Conservation (phyloP, 2,797 vertebrate genomes). For the Cryptoprocta ferox region DNA sequence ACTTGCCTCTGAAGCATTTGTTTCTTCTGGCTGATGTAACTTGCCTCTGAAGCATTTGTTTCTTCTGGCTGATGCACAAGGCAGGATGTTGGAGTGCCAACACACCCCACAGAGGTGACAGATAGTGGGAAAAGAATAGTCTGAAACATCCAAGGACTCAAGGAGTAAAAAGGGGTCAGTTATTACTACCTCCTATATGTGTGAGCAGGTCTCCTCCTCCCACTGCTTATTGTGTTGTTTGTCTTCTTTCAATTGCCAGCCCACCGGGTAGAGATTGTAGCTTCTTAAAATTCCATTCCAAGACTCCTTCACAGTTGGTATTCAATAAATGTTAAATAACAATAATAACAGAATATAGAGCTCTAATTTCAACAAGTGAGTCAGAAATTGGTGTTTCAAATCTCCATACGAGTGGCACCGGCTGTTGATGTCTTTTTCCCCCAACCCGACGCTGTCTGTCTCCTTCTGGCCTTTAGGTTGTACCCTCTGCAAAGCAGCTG, state of each 20-base stretch:
- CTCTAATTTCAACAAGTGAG: constrained; percentile 55
- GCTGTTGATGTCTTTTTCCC: constrained; percentile 17
- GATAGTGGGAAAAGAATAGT: background rate
- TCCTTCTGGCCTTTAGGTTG: background rate
- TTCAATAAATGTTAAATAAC: constrained; percentile 61
- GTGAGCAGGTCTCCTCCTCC: background rate
- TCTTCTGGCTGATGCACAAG: background rate
- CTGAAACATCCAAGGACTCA: background rate
- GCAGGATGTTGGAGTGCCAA: accelerated
- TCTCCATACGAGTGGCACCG: constrained; percentile 8
- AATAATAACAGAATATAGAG: constrained; percentile 34
- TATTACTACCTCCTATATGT: background rate
- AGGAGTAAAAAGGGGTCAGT: background rate
- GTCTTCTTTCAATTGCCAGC: constrained; percentile 48
- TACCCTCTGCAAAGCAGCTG: background rate
- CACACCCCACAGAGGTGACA: background rate
- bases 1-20: background rate
- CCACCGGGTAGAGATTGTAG: background rate
- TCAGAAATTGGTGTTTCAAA: constrained; percentile 46
- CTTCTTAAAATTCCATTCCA: constrained; percentile 65
- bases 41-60: background rate
- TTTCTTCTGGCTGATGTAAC: background rate
- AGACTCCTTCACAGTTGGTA: constrained; percentile 31
- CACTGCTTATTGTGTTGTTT: constrained; percentile 8
- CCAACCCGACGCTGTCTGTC: background rate